Evolutionary conservation across 2,113 vertebrate species (phyloP), one percentile per base, ranked within the genome.

Genomic region (Muntiacus muntjak): DNA sequence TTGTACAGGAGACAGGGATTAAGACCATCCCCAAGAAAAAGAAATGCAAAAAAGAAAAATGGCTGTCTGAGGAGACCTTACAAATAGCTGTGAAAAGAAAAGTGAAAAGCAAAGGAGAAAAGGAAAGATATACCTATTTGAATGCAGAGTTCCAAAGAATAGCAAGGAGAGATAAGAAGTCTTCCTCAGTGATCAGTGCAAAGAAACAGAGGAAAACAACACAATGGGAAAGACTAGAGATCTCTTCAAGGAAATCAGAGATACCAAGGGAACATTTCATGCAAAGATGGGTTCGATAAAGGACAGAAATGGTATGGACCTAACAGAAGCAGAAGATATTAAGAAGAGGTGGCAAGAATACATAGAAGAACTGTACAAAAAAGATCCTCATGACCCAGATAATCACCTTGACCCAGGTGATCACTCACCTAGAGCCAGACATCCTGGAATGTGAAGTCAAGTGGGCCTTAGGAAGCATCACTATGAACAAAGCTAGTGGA

Each of bases 331-430:
- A 67, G 62, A 64, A 64, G 62, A 67, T n/a, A 19, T 19, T n/a
- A 67, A n/a, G 62, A 67, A 67, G 62, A 67, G 16, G 62, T 19
- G 3, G 33, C 33, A 67, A 67, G 62, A 10, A 67, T 67, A 1
- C 62, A n/a, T 33, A 67, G 62, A 64, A 33, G 60, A 67, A 64
- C 30, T 64, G 30, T 64, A 33, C 60, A 33, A 33, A 64, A 16
- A 67, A n/a, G 16, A 67, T 19, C 16, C 21, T 67, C 33, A 36
- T 0, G 17, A 67, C 64, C 64, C 17, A 36, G 33, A 36, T 36
- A 36, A 36, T 21, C 33, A 67, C 0, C n/a, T n/a, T n/a, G n/a
- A n/a, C n/a, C n/a, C n/a, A n/a, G 4, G 7, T n/a, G 33, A 67
- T 19, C 16, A 64, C 15, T 64, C 62, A 67, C 2, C 62, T n/a